These are phyloP conservation scores for Phrynocephalus forsythii DNA, from an alignment of 2,797 vertebrate genomes.

Conservation along the genomic window DNA sequence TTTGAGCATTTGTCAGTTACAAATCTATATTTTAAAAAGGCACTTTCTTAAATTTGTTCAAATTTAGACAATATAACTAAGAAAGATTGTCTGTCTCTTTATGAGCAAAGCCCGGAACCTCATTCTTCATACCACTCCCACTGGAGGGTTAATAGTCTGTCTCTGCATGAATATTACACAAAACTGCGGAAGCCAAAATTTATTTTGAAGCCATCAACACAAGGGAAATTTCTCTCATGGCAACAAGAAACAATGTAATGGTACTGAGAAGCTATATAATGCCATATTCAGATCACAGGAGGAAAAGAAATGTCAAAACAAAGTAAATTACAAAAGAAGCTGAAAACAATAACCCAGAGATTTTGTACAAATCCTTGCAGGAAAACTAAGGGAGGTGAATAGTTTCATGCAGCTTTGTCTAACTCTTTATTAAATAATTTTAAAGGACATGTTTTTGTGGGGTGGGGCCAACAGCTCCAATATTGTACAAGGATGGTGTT, in stretches of 20 bases:
- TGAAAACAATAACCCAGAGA: conserved; percentile 42
- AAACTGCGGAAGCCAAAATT: conserved; percentile 51
- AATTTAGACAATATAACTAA: conserved; percentile 18
- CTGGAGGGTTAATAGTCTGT: conserved; percentile 53
- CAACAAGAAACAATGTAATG: conserved; percentile 51
- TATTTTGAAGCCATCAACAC: conserved; percentile 59
- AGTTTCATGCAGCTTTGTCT: conserved; percentile 34
- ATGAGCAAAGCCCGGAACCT: conserved; percentile 1
- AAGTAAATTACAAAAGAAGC: conserved; percentile 61
- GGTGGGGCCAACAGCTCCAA: neutral
- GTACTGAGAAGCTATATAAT: conserved; percentile 50
- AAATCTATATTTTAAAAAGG: conserved; percentile 26
- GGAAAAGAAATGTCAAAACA: conserved; percentile 47
- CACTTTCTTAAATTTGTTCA: conserved; percentile 29
- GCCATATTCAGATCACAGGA: conserved; percentile 63
- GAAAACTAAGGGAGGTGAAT: conserved; percentile 11
- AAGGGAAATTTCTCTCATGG: conserved; percentile 42
- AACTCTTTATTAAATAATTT: conserved; percentile 26
- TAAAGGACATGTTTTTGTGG: neutral
- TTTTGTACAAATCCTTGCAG: conserved; percentile 50
- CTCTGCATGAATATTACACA: conserved; percentile 47
- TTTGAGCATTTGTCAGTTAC: neutral
- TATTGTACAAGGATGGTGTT: neutral
- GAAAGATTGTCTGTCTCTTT: conserved; percentile 28
- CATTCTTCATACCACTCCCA: conserved; percentile 52